Conservation (phyloP, 2,888 invertebrate genomes). For the Microctonus brassicae region DNA sequence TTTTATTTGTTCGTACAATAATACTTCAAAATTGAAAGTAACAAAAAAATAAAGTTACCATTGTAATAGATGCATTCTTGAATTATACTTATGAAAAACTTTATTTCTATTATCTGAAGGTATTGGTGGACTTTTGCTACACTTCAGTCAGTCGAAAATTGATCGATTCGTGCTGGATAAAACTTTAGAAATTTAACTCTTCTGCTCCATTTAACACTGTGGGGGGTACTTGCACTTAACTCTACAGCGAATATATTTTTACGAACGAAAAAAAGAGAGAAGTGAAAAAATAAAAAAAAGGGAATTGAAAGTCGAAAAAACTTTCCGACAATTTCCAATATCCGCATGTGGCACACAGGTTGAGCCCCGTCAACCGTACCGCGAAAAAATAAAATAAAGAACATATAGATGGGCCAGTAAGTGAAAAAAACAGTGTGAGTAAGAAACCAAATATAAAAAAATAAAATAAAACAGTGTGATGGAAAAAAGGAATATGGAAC, state of each 20-base stretch:
- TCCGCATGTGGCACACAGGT: constrained; percentile 39
- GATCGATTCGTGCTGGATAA: constrained; percentile 29
- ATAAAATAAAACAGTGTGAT: background rate
- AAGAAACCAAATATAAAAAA: constrained; percentile 10
- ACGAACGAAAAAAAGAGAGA: background rate
- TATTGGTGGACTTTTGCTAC: background rate
- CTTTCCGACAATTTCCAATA: constrained; percentile 48
- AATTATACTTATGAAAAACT: background rate
- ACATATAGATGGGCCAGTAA: constrained; percentile 22
- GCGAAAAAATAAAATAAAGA: constrained; percentile 14
- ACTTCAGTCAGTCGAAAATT: constrained; percentile 26
- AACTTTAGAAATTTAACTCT: constrained; percentile 39
- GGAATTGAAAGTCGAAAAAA: constrained; percentile 27
- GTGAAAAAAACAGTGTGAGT: background rate
- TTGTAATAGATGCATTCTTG: background rate
- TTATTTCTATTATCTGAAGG: background rate
- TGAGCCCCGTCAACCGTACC: constrained; percentile 29
- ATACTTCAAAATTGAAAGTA: too few species aligned
- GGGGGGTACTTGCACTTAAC: constrained; percentile 28
- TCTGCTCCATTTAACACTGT: constrained; percentile 41
- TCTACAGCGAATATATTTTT: constrained; percentile 29
- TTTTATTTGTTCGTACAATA: too few species aligned
- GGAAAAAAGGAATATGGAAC: background rate
- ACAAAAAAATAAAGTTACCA: constrained; percentile 15
- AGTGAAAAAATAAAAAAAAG: background rate